A percentile compares a stretch with the other conserved stretches of the same genome.
These are phyloP conservation scores for Alfaro cultratus DNA, from an alignment of 2,797 vertebrate genomes.

Conservation along the genomic window DNA sequence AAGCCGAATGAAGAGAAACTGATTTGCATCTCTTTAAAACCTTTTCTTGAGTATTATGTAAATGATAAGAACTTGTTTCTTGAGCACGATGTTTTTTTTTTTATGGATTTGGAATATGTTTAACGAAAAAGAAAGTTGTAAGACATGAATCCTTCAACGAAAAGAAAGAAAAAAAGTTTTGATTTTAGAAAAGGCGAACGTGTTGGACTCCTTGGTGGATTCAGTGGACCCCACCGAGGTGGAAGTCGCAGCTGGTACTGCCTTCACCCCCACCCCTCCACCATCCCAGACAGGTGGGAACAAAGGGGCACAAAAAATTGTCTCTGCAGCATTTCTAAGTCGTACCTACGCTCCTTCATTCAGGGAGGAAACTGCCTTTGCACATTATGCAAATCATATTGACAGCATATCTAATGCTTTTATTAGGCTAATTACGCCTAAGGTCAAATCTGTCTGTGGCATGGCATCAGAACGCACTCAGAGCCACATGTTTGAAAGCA, in stretches of 20 bases:
- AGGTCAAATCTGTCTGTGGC: conserved; percentile 72
- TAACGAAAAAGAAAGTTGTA: background rate
- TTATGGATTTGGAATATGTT: conserved; percentile 33
- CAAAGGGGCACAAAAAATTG: conserved; percentile 78
- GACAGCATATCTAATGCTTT: conserved; percentile 83
- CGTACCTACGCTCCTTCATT: conserved; percentile 60
- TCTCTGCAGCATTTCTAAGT: conserved; percentile 73
- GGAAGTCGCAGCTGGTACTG: conserved; percentile 70
- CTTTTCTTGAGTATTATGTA: background rate
- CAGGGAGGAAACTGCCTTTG: conserved; percentile 65
- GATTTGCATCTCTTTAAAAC: conserved; percentile 23
- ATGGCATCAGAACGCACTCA: conserved; percentile 48
- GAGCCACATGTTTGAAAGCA: conserved; percentile 30
- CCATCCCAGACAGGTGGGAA: conserved; percentile 81
- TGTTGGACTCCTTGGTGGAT: conserved; percentile 35
- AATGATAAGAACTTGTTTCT: conserved; percentile 7
- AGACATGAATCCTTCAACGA: conserved; percentile 33
- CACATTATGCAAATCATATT: conserved; percentile 82
- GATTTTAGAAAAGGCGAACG: conserved; percentile 19
- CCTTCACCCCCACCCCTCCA: conserved; percentile 46
- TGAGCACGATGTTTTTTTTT: conserved; percentile 7
- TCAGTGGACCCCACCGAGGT: conserved; percentile 52
- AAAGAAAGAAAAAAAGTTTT: conserved; percentile 26
- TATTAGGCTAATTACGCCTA: conserved; percentile 78
- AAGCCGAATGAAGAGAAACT: background rate